phyloP scores from a whole-genome alignment of 2,888 invertebrate genomes.

The Nomada fucata region DNA sequence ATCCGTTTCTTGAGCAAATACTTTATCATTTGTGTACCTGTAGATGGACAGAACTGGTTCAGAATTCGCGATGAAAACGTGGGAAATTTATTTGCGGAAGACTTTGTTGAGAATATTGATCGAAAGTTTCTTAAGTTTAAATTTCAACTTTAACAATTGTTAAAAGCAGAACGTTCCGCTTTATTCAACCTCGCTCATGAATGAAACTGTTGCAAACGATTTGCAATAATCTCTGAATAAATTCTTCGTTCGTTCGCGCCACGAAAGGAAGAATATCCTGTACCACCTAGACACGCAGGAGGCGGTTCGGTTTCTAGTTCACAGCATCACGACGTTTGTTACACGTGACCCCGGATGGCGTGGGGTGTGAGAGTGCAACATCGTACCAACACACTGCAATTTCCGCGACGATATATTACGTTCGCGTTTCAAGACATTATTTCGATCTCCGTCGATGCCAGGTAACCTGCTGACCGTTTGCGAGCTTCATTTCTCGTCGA shows the following conservation, averaged over 20 bases:
- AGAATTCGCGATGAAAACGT: neutral
- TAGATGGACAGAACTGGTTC: neutral
- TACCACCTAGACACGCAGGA: neutral
- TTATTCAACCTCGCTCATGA: too few species aligned
- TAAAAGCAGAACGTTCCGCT: too few species aligned
- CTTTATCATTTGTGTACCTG: neutral
- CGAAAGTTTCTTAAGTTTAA: too few species aligned
- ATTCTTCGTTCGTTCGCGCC: neutral
- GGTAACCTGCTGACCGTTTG: conserved; percentile 26
- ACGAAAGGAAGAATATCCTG: neutral
- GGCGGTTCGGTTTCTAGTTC: conserved; percentile 44
- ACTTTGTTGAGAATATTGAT: too few species aligned
- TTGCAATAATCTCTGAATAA: neutral
- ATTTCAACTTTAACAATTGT: too few species aligned
- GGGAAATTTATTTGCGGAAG: too few species aligned
- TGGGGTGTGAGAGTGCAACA: conserved; percentile 56
- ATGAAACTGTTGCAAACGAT: too few species aligned
- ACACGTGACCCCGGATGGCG: conserved; percentile 56
- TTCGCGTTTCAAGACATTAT: conserved; percentile 49
- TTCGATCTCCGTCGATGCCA: conserved; percentile 42
- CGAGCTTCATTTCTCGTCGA: conserved; percentile 29
- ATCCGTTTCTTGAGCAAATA: conserved; percentile 13
- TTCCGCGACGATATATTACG: conserved; percentile 57
- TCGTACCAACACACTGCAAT: conserved; percentile 56
- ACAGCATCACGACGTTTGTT: conserved; percentile 50